Evolutionary conservation across 2,888 invertebrate species (phyloP).

Genomic region (Catocala nupta): DNA sequence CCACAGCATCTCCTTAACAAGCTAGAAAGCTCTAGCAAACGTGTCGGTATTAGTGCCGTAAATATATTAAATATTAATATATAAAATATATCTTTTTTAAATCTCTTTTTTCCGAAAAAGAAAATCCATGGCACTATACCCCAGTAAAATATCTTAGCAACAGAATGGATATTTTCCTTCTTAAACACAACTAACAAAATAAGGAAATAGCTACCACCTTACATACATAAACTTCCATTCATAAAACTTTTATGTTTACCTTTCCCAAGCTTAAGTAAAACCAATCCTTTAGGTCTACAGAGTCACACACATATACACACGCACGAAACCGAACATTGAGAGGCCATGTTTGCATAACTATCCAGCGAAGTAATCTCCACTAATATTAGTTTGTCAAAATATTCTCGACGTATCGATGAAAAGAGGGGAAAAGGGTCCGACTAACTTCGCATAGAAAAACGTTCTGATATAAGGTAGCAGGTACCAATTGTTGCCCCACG

Average conservation of each 20-base stretch:
- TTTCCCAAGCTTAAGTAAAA: constrained; percentile 40
- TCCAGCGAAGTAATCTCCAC: constrained; percentile 48
- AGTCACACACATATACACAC: background rate
- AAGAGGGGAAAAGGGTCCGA: constrained; percentile 50
- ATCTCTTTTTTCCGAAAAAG: too few species aligned
- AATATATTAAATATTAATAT: too few species aligned
- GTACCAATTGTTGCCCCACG: constrained; percentile 45
- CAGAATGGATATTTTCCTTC: too few species aligned
- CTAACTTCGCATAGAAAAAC: constrained; percentile 44
- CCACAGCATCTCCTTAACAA: too few species aligned
- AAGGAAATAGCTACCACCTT: background rate
- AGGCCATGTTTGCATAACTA: constrained; percentile 53
- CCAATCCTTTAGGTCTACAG: constrained; percentile 19
- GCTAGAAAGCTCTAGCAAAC: too few species aligned
- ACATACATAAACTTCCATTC: constrained; percentile 16
- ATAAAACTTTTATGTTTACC: constrained; percentile 37
- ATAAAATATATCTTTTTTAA: too few species aligned
- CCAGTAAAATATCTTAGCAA: too few species aligned
- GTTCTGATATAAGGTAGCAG: constrained; percentile 47
- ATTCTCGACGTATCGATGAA: constrained; percentile 58
- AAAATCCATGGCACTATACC: too few species aligned
- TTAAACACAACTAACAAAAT: background rate
- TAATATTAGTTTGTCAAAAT: constrained; percentile 66
- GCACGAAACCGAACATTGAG: constrained; percentile 18
- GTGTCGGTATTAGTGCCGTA: too few species aligned